These are phyloP conservation scores for Vannuccia rotundouncinata DNA, from an alignment of 2,888 invertebrate genomes.

Conservation along the genomic window DNA sequence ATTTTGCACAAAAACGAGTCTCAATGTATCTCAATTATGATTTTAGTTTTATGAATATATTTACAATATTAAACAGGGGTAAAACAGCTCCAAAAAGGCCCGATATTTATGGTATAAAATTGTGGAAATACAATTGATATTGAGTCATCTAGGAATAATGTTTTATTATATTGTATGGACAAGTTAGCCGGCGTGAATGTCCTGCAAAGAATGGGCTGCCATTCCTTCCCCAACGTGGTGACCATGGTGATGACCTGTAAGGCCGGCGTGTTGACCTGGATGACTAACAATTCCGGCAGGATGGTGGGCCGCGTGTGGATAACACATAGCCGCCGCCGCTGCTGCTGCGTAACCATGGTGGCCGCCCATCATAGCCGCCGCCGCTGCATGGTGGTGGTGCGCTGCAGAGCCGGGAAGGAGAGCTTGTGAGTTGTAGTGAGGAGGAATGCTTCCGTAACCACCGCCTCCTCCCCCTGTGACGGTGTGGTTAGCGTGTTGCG, in stretches of 20 bases:
- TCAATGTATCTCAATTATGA: too few species aligned
- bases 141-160: too few species aligned
- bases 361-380: constrained; percentile 30
- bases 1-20: too few species aligned
- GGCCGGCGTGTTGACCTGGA: constrained; percentile 7
- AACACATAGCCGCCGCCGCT: constrained; percentile 25
- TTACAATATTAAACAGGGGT: too few species aligned
- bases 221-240: background rate
- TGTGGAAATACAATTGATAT: too few species aligned
- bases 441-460: background rate
- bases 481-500: background rate
- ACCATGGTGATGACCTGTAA: background rate
- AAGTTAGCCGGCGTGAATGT: background rate
- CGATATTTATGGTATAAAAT: too few species aligned
- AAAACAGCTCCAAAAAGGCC: too few species aligned
- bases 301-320: background rate
- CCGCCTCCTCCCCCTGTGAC: background rate
- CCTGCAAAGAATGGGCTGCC: background rate
- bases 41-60: too few species aligned
- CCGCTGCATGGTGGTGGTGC: constrained; percentile 28
- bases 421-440: background rate
- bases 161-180: too few species aligned
- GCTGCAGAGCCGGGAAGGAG: background rate
- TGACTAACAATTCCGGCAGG: background rate
- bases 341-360: constrained; percentile 31